Conservation (phyloP, 2,888 invertebrate genomes). For the Nebria salina region DNA sequence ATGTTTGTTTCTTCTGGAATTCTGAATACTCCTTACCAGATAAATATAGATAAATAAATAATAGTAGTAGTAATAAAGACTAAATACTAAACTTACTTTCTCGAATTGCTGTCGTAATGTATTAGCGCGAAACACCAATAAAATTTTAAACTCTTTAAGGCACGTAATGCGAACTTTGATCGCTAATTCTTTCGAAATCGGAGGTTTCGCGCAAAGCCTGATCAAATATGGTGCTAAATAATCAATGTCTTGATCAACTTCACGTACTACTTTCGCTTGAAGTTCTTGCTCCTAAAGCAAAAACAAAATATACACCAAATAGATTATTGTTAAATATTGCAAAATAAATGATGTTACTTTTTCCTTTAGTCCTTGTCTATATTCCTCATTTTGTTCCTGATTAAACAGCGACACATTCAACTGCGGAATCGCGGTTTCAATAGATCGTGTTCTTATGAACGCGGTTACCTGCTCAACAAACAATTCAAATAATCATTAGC, state of each 20-base stretch:
- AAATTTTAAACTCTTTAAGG: slow-evolving; percentile 73
- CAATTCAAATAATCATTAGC: background rate
- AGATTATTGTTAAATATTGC: background rate
- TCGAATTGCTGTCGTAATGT: slow-evolving; percentile 74
- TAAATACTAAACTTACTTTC: slow-evolving; percentile 60
- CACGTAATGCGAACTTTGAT: slow-evolving; percentile 67
- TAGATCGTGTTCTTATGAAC: slow-evolving; percentile 63
- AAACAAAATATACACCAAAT: background rate
- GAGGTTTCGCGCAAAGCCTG: slow-evolving; percentile 64
- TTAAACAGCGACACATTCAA: slow-evolving; percentile 68
- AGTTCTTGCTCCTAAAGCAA: slow-evolving; percentile 56
- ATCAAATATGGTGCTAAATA: slow-evolving; percentile 73
- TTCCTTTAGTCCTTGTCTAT: slow-evolving; percentile 63
- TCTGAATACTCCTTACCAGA: slow-evolving; percentile 62
- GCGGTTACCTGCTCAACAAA: slow-evolving; percentile 55
- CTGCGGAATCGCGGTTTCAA: slow-evolving; percentile 64
- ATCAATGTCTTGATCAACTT: slow-evolving; percentile 71
- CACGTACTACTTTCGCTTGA: slow-evolving; percentile 67
- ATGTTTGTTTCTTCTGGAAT: slow-evolving; percentile 67
- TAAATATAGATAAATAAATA: slow-evolving; percentile 50
- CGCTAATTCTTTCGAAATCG: slow-evolving; percentile 60
- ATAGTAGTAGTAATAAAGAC: background rate
- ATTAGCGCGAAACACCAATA: slow-evolving; percentile 71
- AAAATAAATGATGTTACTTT: slow-evolving; percentile 57
- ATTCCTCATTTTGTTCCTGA: slow-evolving; percentile 66